Base-by-base conservation (phyloP, 1,140 invertebrate genomes). In the Zaprionus ornatus region DNA sequence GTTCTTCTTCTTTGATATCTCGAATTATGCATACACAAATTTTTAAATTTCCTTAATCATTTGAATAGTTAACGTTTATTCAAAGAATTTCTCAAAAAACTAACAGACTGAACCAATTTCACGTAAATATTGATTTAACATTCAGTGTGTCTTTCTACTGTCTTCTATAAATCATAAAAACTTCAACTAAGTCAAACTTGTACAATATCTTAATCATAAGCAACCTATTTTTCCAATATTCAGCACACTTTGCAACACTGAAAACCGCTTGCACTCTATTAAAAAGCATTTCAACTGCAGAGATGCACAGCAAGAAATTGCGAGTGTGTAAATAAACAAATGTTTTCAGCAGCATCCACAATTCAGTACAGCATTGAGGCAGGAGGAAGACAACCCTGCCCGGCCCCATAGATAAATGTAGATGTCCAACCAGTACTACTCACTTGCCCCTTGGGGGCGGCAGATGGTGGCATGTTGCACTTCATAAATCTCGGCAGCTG, bases 401-500 rank as follows among this genome's bases (percentile, higher is more conserved):
- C 35, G 52, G 37, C 19, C 19, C 23, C 45, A 68, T 76, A 71
- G 74, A 86, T 88, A 71, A 77, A 79, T 86, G 73, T 82, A 35
- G 45, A 50, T 50, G 45, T 50, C 19, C 45, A 50, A 23, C 19
- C 17, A 12, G 10, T 13, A 13, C 17, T 10, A 12, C 45, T 9
- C 6, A n/a, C n/a, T n/a, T 57, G 37, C 82, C 74, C 69, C 57
- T 9, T 54, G 66, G 77, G 77, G 50, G 17, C 64, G 6, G n/a
- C 17, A 10, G 40, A 4, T 37, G 40, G 40, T 17, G n/a, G 40
- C 40, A 75, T 88, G 80, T 84, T 83, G 84, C 80, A 88, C 80
- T 87, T 88, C 84, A 87, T 90, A 87, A 87, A 87, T 87, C 85
- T 80, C 80, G 42, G 61, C 84, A 84, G 80, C 83, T 88, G 83